phyloP scores from a whole-genome alignment of 1,140 invertebrate genomes.

The Glossosoma conforme region DNA sequence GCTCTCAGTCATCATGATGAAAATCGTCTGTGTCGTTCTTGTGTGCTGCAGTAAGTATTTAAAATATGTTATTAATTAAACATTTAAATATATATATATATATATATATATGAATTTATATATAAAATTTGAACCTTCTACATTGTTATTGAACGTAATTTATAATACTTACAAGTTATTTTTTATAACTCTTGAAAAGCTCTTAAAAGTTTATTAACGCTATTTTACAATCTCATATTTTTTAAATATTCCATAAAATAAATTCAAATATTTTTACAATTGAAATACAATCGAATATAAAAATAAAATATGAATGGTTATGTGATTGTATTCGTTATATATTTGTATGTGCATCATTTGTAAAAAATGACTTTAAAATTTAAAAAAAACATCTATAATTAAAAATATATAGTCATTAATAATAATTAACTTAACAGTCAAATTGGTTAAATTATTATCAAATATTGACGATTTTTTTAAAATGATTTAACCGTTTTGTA shows the following conservation, averaged over 20 bases:
- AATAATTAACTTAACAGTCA: too few species aligned
- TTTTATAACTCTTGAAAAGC: too few species aligned
- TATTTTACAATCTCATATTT: not conserved
- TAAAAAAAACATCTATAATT: too few species aligned
- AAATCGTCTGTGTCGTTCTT: constrained; percentile 19
- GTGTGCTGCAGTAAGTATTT: constrained; percentile 27
- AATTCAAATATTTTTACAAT: not conserved
- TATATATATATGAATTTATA: not conserved
- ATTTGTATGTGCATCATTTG: too few species aligned
- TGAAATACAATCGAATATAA: not conserved
- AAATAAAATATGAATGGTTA: too few species aligned
- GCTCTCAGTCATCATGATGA: constrained; percentile 22
- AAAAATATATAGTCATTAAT: too few species aligned
- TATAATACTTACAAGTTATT: not conserved
- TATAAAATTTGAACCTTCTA: not conserved
- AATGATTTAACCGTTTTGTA: too few species aligned
- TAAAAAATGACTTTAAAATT: too few species aligned
- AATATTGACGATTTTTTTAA: too few species aligned
- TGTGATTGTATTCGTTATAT: too few species aligned
- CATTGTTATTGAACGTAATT: not conserved
- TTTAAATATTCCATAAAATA: not conserved
- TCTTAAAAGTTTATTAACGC: too few species aligned
- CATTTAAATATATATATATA: not conserved
- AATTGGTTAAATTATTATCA: too few species aligned
- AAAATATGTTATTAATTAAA: not conserved